Base-by-base conservation (phyloP, 2,113 vertebrate species). In the Zingel zingel region DNA sequence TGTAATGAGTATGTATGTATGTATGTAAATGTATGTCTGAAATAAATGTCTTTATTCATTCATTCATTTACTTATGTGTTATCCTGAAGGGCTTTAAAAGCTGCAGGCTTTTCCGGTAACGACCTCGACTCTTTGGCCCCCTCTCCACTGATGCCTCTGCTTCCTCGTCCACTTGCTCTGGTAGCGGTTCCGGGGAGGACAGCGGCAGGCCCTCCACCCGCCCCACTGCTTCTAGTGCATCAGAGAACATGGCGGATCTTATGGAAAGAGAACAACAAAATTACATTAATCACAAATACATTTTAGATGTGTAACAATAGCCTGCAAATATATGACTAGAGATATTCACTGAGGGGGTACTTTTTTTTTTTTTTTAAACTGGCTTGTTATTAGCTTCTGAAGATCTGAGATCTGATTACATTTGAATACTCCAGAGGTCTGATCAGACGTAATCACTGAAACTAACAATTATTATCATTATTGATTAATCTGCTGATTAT, bases 11-110 rank as follows among this genome's bases (percentile, higher is more conserved):
- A 36, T 36, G 36, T 36, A 36, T 8, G 36, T 36, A 36, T 8
- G 7, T 8, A 36, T 36, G 36, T 36, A 8, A 25, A 25, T 25
- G 25, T 43, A 43, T 43, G 10, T 43, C 10, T 11, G 10, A 43
- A 43, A 43, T 43, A 43, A 43, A 43, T 3, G 11, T 43, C 39
- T 43, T 43, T 10, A 43, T 43, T 43, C 10, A 43, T 43, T 96
- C 39, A 43, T 43, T 43, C 10, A 43, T 43, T 96, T 95, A 97
- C 96, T 95, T 96, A 83, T 96, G 90, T 15, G 94, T 96, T 83
- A 94, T 95, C 86, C 96, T 95, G 82, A 96, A 96, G 63, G 96
- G 96, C 87, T 96, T 96, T 39, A 97, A 82, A 73, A 96, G 89
- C 65, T 96, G 95, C 74, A 97, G 91, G 83, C 96, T 96, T 3